Percentiles rank a stretch among this genome's conserved stretches.
phyloP scores from a whole-genome alignment of 2,113 vertebrate species.

The Datnioides undecimradiatus region DNA sequence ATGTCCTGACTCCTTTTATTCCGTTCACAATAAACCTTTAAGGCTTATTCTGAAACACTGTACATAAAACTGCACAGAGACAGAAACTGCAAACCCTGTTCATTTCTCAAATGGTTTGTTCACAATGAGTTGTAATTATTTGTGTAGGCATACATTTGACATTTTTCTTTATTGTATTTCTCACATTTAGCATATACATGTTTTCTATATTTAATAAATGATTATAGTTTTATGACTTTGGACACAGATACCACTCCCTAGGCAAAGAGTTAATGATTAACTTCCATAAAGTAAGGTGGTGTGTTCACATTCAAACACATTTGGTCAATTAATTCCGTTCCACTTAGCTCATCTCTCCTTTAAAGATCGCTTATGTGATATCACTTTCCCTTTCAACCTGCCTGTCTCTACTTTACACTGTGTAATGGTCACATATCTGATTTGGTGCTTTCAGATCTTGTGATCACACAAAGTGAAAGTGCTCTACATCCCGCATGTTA shows the following conservation, averaged over 20 bases:
- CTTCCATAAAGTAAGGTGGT: neutral
- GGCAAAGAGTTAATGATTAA: slow-evolving; percentile 5
- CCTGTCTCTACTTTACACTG: neutral
- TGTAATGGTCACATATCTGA: neutral
- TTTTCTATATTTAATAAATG: neutral
- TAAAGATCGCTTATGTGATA: neutral
- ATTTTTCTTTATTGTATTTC: neutral
- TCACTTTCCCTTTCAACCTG: neutral
- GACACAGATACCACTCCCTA: neutral
- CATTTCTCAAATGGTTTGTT: neutral
- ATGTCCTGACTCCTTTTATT: neutral
- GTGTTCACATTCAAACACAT: neutral
- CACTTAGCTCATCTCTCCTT: neutral
- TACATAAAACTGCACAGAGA: neutral
- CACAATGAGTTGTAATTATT: neutral
- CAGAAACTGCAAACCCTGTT: neutral
- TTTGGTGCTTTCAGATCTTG: neutral
- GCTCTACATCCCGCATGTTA: neutral
- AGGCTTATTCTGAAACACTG: neutral
- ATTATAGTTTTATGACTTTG: neutral
- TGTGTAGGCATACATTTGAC: neutral
- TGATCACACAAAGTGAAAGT: neutral
- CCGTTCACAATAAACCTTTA: neutral
- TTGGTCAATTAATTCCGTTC: neutral
- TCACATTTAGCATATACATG: neutral